Percentiles rank a stretch among this genome's conserved stretches.
Conservation (phyloP, 1,140 invertebrate genomes). For the Babylonia areolata region DNA sequence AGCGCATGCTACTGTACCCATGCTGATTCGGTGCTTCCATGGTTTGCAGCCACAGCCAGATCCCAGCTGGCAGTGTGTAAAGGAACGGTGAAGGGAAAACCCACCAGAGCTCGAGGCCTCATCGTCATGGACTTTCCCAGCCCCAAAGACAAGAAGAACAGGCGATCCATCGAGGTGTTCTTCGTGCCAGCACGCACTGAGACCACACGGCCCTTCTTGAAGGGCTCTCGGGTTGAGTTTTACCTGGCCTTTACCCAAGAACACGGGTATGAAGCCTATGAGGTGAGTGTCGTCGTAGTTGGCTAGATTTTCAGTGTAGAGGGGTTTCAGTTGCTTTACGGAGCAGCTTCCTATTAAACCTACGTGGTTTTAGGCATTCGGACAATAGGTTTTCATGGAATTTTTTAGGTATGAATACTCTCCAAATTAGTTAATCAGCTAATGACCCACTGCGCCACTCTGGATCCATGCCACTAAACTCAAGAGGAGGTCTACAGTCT, state of each 20-base stretch:
- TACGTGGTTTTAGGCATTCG: neutral
- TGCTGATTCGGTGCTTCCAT: neutral
- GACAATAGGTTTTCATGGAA: neutral
- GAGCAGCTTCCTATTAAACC: neutral
- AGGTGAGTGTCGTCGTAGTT: slow-evolving; percentile 9
- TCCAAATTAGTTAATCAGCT: too few species aligned
- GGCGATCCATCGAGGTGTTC: slow-evolving; percentile 37
- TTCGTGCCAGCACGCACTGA: slow-evolving; percentile 38
- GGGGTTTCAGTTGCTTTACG: neutral
- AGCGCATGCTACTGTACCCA: too few species aligned
- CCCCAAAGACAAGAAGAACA: slow-evolving; percentile 30
- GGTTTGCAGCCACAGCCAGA: neutral
- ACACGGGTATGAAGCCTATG: slow-evolving; percentile 53
- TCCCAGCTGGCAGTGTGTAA: slow-evolving; percentile 44
- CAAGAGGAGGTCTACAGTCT: too few species aligned
- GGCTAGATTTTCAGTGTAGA: too few species aligned
- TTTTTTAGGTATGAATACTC: too few species aligned
- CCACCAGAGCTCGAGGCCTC: slow-evolving; percentile 39
- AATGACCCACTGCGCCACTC: too few species aligned
- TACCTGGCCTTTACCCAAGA: slow-evolving; percentile 43
- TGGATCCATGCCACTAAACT: too few species aligned
- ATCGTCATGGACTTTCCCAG: slow-evolving; percentile 43
- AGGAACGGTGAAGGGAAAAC: slow-evolving; percentile 46
- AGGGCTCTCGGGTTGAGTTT: slow-evolving; percentile 48
- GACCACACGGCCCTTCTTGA: slow-evolving; percentile 24